These are phyloP conservation scores for Macrotus californicus DNA, from an alignment of 2,113 vertebrate species.

Conservation along the genomic window DNA sequence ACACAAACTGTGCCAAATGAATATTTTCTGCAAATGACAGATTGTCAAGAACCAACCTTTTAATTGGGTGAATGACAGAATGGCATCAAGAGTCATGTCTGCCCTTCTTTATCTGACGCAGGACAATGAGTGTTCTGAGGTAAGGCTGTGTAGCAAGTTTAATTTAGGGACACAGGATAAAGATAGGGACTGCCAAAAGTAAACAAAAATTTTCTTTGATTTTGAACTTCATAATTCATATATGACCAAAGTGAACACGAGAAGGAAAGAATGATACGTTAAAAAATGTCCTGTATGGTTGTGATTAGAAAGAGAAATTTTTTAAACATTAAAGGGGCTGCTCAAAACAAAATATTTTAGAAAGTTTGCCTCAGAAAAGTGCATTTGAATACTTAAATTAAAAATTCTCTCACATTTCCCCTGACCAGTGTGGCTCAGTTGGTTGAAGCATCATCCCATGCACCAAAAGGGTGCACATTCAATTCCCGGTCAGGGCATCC, in stretches of 20 bases:
- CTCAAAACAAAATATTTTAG: not conserved
- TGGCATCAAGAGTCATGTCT: not conserved
- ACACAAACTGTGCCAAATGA: constrained; percentile 2
- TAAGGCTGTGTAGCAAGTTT: not conserved
- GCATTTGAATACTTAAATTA: not conserved
- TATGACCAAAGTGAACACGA: not conserved
- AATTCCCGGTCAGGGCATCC: no score
- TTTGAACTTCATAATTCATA: not conserved
- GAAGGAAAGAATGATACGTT: not conserved
- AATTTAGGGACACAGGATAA: not conserved
- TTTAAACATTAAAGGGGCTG: not conserved
- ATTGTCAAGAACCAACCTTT: not conserved
- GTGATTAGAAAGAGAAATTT: not conserved
- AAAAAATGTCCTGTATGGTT: not conserved
- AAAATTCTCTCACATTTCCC: not conserved
- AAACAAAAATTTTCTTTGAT: not conserved
- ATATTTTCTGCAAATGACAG: constrained; percentile 23
- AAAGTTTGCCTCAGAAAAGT: not conserved
- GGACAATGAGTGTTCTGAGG: not conserved
- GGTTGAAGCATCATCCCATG: no score
- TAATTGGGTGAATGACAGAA: not conserved
- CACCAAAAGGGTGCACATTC: no score
- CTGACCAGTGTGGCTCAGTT: no score
- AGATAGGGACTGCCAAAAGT: not conserved
- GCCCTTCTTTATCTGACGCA: not conserved